Conservation (phyloP, 2,113 vertebrate species). For the Trichechus manatus region DNA sequence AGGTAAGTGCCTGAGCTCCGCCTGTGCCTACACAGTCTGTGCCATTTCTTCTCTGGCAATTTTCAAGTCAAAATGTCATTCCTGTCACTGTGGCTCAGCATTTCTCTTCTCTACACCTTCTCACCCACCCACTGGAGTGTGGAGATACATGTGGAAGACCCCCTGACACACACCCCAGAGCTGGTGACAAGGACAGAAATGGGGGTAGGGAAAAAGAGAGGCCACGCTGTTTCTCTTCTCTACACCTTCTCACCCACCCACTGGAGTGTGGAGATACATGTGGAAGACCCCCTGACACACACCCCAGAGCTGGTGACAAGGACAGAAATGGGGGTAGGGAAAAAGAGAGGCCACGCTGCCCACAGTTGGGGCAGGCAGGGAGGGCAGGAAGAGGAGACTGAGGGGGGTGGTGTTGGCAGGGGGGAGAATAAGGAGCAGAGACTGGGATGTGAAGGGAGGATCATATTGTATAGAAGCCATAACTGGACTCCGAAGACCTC, state of each 20-base stretch:
- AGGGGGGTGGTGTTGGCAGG: rapidly evolving
- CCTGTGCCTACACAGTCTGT: constrained; percentile 68
- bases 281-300: constrained; percentile 54
- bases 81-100: constrained; percentile 69
- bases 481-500: background rate
- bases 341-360: background rate
- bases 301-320: background rate
- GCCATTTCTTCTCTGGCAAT: constrained; percentile 72
- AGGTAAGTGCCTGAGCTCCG: background rate
- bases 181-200: background rate
- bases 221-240: background rate
- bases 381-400: background rate
- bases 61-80: constrained; percentile 85
- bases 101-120: constrained; percentile 61
- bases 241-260: constrained; percentile 68
- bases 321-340: background rate
- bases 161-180: background rate
- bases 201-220: background rate
- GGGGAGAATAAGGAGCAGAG: background rate
- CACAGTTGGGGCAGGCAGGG: background rate
- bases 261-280: constrained; percentile 46
- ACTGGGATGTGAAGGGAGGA: rapidly evolving
- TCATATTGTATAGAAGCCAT: rapidly evolving
- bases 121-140: constrained; percentile 62
- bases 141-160: constrained; percentile 63